Base-by-base conservation (phyloP, 2,797 vertebrate genomes). In the Melanogrammus aeglefinus region DNA sequence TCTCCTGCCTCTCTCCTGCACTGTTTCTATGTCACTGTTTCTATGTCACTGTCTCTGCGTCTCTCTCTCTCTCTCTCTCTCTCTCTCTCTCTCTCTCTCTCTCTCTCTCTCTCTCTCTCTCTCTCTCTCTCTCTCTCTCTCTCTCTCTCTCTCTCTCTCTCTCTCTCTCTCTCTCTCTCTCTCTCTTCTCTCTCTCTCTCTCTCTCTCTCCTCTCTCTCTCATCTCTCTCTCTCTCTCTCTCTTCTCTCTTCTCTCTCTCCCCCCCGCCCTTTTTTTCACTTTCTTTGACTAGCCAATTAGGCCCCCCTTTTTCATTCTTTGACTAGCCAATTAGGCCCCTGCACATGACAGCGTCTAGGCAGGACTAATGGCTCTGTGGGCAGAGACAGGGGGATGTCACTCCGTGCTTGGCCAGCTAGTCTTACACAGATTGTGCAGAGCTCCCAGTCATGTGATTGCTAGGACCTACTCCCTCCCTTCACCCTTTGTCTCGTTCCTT, bases 281-380 rank as follows among this genome's bases (percentile, higher is more conserved):
- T n/a, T n/a, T n/a, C n/a, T n/a, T n/a, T n/a, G n/a, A n/a, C n/a
- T n/a, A n/a, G n/a, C n/a, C n/a, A n/a, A n/a, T n/a, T n/a, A n/a
- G n/a, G n/a, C n/a, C n/a, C n/a, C n/a, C n/a, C n/a, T n/a, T n/a
- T n/a, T n/a, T n/a, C n/a, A n/a, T n/a, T 86, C 88, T 77, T 83
- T 73, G 85, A 88, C 91, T 84, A 85, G 91, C 92, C 93, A 96
- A 96, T 96, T 96, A 95, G 94, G 89, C 94, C 93, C 92, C 88
- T 92, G 92, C 90, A 94, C 92, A 94, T 91, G 75, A 93, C 94
- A 94, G 92, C 93, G 90, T 91, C 91, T 93, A 95, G 92, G 92
- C 94, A 94, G 91, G 93, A 94, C 94, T 94, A 96, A 96, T 97
- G 95, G 88, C 96, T 96, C 90, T 91, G 87, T 86, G 70, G 85